Evolutionary conservation across 2,797 vertebrate genomes (phyloP), one percentile per base, ranked within the genome.

Genomic region (Hirundo rustica): DNA sequence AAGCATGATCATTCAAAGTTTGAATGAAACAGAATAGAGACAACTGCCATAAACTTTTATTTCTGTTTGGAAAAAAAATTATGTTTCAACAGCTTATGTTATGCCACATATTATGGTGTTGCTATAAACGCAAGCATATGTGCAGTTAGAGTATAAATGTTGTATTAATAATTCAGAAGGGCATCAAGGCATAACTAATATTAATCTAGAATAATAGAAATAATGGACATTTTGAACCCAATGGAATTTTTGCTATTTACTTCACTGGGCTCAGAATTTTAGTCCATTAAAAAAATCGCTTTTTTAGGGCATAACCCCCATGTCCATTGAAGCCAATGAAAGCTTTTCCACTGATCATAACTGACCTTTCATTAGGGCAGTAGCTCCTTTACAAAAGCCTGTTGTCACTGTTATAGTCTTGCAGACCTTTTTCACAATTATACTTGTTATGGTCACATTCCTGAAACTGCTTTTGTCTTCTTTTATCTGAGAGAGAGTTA

Each of bases 401-500:
- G 54, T 73, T 89, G 84, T 79, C 54, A 60, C 26, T 60, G 51
- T 45, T 76, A 47, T 17, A 81, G 67, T 88, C 51, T 78, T 78
- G 75, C 26, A 89, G 73, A 94, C n/a, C 66, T 92, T 94, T 74
- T 95, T 88, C 87, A 81, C 75, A 58, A 60, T 89, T 89, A 79
- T 75, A 84, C 40, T 88, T 92, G 75, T 75, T 92, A 92, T 16
- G 34, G 82, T 45, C n/a, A 54, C 89, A 89, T 92, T 91, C 62
- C 62, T 85, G 87, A 95, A 92, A 91, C 40, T 73, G 58, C 62
- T 81, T 92, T 96, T 93, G 72, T 85, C 80, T 92, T 89, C 87
- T 93, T 96, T 92, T 81, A 75, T 88, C 70, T 88, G 34, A 83
- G 40, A 75, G 3, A 45, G 72, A 19, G 6, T 72, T 96, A 94